Evolutionary conservation across 2,888 invertebrate genomes (phyloP).

Genomic region (Arctia plantaginis): DNA sequence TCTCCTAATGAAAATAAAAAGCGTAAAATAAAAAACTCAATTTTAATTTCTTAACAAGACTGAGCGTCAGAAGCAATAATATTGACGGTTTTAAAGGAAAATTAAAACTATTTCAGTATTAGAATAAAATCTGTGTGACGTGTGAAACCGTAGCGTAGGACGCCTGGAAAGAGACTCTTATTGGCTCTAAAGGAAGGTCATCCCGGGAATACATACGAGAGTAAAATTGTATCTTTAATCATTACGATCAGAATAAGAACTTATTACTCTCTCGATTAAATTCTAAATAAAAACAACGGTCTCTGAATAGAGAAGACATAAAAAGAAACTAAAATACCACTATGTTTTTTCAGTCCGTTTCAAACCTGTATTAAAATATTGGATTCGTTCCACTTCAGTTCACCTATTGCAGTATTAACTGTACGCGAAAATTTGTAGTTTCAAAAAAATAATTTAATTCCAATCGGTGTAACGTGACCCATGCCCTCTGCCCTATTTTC

Average conservation of each 20-base stretch:
- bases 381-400: not conserved
- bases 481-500: conserved; percentile 50
- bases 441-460: not conserved
- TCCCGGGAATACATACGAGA: too few species aligned
- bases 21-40: too few species aligned
- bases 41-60: not conserved
- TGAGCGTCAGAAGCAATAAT: not conserved
- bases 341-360: not conserved
- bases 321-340: not conserved
- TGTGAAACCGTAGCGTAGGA: too few species aligned
- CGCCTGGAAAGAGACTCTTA: too few species aligned
- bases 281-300: not conserved
- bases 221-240: not conserved
- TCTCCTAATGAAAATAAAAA: not conserved
- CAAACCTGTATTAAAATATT: not conserved
- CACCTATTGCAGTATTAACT: not conserved
- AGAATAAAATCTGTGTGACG: too few species aligned
- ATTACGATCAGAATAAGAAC: not conserved
- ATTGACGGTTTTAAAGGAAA: not conserved
- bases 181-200: too few species aligned
- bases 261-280: not conserved
- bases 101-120: too few species aligned
- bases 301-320: not conserved
- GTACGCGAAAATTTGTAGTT: not conserved
- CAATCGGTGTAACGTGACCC: conserved; percentile 55